Base-by-base conservation (phyloP, 2,888 invertebrate species). In the Apotomis capreana region DNA sequence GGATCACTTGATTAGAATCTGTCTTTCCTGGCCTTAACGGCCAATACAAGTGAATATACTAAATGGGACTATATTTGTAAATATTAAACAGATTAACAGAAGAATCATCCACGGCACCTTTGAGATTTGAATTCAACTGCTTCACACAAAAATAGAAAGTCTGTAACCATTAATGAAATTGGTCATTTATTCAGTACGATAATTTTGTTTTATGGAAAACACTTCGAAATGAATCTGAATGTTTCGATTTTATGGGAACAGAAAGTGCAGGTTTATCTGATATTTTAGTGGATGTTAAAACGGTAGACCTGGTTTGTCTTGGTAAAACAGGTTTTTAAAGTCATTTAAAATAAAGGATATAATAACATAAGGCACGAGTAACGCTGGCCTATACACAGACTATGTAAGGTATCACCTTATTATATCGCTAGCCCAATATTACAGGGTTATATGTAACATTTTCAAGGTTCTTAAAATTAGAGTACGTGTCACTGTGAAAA, bases 1-100 rank as follows among this genome's bases (percentile, higher is more conserved):
- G 49, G 55, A 61, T 70, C 51, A 57, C 6, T 40, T 40, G 40
- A 40, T 40, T n/a, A 57, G 40, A 63, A 62, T 51, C 54, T 55
- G n/a, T 61, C 15, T 58, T 51, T 51, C 13, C 64, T 65, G 44
- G 44, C 54, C 10, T 6, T 12, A 49, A 49, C 10, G 9, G 49
- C 5, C 49, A 49, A 4, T 49, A 9, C 9, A 3, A 49, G 9
- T 9, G 49, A 49, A 49, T 8, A 46, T 8, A 9, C 49, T 9
- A 26, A 26, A 40, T 40, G 40, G 40, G 3, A 4, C 26, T 26
- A 26, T 26, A 26, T 26, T 26, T 26, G 26, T 26, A 2, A 26
- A 26, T 26, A 26, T 26, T 26, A 26, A 26, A 26, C 26, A 26
- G 26, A 26, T 26, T 26, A 26, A 49, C 8, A 49, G 49, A 49